These are phyloP conservation scores for Hoplodrina blanda DNA, from an alignment of 2,888 invertebrate species.

Conservation along the genomic window DNA sequence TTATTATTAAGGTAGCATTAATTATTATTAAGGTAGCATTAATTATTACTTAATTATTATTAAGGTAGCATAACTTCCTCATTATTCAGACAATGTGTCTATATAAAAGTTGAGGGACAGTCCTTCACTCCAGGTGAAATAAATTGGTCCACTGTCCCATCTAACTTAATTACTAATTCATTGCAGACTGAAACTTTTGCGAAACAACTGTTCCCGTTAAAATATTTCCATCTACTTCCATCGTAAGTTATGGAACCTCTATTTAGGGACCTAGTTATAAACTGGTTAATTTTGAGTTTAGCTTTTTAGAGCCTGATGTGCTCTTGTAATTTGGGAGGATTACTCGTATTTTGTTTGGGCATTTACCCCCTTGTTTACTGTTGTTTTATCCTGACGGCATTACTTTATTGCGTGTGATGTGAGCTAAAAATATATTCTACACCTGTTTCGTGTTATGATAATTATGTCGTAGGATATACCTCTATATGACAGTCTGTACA, in stretches of 20 bases:
- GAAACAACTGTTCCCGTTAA: constrained; percentile 72
- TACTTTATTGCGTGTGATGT: constrained; percentile 2
- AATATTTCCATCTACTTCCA: constrained; percentile 62
- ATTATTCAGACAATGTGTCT: constrained; percentile 34
- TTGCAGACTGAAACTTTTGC: constrained; percentile 76
- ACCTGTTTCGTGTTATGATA: neutral
- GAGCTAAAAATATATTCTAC: neutral
- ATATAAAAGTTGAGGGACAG: constrained; percentile 51
- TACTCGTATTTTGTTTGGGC: constrained; percentile 18
- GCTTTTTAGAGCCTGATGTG: constrained; percentile 14
- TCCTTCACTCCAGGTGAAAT: constrained; percentile 61
- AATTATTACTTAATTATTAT: no score
- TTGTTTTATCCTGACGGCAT: neutral
- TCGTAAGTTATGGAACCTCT: constrained; percentile 48
- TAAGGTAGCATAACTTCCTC: constrained; percentile 6
- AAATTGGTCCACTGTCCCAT: constrained; percentile 63
- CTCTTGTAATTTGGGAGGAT: constrained; percentile 32
- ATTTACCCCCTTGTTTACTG: constrained; percentile 26
- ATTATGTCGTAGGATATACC: neutral
- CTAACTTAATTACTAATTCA: constrained; percentile 80
- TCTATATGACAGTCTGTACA: neutral
- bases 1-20: no score
- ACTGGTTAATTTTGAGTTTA: constrained; percentile 44
- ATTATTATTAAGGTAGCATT: no score
- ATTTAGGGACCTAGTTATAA: constrained; percentile 41